These are phyloP conservation scores for Apostichopus parvimensis DNA, from an alignment of 35 echinoderm and acorn worm species.

Conservation along the genomic window DNA sequence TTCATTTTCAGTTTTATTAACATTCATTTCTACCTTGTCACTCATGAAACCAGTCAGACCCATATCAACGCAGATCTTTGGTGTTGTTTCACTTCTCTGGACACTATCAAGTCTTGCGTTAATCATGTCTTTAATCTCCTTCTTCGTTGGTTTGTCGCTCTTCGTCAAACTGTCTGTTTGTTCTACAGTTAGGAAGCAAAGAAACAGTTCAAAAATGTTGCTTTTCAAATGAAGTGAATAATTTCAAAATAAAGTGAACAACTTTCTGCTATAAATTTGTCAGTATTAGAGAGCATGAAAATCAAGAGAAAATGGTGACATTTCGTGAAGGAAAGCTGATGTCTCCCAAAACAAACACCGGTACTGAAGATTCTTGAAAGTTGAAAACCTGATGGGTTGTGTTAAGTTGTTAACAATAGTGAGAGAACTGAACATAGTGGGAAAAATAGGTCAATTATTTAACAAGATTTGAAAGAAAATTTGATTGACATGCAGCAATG, in stretches of 20 bases:
- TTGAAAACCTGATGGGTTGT: no score
- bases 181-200: no score
- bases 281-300: no score
- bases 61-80: slow-evolving; percentile 50
- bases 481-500: no score
- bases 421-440: no score
- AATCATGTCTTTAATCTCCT: slow-evolving; percentile 28
- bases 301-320: neutral
- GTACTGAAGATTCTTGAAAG: no score
- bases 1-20: no score
- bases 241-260: neutral
- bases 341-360: neutral
- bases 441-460: no score
- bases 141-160: slow-evolving; percentile 34
- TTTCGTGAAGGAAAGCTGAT: neutral
- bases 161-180: neutral
- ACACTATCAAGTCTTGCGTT: neutral
- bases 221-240: neutral
- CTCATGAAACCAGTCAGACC: slow-evolving; percentile 34
- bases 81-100: neutral
- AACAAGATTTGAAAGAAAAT: no score
- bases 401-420: no score
- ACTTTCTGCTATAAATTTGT: neutral
- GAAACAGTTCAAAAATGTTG: neutral
- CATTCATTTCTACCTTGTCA: neutral